phyloP scores from a whole-genome alignment of 2,113 vertebrate genomes.

The Atlantisia rogersi region DNA sequence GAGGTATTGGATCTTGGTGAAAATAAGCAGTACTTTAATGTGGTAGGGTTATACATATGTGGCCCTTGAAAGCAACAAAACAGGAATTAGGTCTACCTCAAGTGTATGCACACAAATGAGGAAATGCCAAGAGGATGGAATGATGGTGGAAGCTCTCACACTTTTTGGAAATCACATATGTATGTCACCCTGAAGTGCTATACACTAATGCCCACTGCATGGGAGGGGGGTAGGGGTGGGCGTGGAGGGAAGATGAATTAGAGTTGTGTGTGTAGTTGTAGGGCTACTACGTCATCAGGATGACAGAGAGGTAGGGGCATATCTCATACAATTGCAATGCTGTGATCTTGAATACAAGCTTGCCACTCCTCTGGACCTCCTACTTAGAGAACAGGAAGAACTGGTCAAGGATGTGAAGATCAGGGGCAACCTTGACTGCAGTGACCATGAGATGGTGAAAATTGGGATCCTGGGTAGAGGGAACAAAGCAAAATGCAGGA shows the following conservation, averaged over 20 bases:
- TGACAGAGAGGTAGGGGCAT: background rate
- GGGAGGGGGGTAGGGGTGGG: too few relatives aligned
- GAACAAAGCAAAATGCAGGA: background rate
- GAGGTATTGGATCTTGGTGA: slow-evolving; percentile 79
- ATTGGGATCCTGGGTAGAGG: background rate
- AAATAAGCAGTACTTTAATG: slow-evolving; percentile 82
- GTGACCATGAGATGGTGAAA: background rate
- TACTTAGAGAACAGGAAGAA: background rate
- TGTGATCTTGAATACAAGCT: background rate
- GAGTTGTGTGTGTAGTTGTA: background rate
- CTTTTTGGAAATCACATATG: background rate
- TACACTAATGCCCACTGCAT: background rate
- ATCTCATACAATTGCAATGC: background rate
- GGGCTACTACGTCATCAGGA: background rate
- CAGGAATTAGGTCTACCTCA: background rate
- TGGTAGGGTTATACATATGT: slow-evolving; percentile 75
- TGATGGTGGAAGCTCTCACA: background rate
- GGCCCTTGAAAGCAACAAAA: background rate
- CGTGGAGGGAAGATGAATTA: background rate
- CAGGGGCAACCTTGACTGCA: background rate
- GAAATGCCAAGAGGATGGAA: background rate
- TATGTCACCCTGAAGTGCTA: background rate
- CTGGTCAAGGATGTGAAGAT: background rate
- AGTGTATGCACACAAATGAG: background rate
- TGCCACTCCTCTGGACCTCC: background rate